Evolutionary conservation across 1,140 invertebrate genomes (phyloP).

Genomic region (Formica exsecta): DNA sequence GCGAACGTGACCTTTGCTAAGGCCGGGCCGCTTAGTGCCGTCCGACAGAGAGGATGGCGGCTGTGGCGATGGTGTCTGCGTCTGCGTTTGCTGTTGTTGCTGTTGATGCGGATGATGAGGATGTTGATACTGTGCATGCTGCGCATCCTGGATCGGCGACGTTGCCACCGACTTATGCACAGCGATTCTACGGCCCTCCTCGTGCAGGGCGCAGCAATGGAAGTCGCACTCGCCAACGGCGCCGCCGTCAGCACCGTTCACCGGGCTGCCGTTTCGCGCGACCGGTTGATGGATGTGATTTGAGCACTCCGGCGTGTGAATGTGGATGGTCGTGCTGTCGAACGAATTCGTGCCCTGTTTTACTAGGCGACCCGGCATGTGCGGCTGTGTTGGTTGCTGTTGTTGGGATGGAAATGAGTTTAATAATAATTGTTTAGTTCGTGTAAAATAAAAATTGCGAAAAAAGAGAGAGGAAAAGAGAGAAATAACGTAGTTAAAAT

Average conservation of each 20-base stretch:
- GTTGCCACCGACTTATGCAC: constrained; percentile 96
- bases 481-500: constrained; percentile 8
- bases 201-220: constrained; percentile 97
- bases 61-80: constrained; percentile 87
- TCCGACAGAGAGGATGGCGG: constrained; percentile 86
- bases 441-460: background rate
- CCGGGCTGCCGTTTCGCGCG: constrained; percentile 87
- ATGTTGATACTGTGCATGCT: constrained; percentile 86
- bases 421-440: background rate
- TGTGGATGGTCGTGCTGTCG: constrained; percentile 92
- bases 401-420: constrained; percentile 38
- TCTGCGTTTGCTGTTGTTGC: constrained; percentile 80
- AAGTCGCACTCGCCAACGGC: constrained; percentile 94
- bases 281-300: constrained; percentile 91
- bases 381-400: constrained; percentile 77
- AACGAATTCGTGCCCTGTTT: constrained; percentile 90
- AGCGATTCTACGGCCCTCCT: constrained; percentile 95
- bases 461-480: background rate
- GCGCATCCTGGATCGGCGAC: constrained; percentile 95
- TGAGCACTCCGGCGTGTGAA: constrained; percentile 94
- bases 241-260: constrained; percentile 87
- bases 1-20: constrained; percentile 86
- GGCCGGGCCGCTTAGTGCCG: constrained; percentile 82
- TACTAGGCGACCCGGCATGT: constrained; percentile 86
- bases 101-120: constrained; percentile 87